These are phyloP conservation scores for Ptychoptera albimana DNA, from an alignment of 2,888 invertebrate species.

Conservation along the genomic window DNA sequence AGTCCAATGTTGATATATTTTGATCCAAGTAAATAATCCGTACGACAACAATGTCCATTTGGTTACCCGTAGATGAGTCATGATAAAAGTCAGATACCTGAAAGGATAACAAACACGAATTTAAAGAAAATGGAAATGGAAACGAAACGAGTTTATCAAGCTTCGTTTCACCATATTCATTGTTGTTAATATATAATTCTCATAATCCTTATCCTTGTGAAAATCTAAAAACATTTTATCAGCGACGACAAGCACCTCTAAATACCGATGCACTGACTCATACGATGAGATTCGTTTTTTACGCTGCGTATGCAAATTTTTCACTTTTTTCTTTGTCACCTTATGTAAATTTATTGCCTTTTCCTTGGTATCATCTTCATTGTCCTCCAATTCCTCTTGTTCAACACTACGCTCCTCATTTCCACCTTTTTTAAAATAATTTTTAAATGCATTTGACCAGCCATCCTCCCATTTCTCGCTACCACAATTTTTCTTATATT, in stretches of 20 bases:
- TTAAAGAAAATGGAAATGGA: conserved; percentile 1
- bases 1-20: conserved; percentile 35
- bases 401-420: neutral
- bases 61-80: conserved; percentile 35
- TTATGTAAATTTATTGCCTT: neutral
- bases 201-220: conserved; percentile 44
- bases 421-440: conserved; percentile 1
- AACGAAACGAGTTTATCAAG: neutral
- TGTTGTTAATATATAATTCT: conserved; percentile 47
- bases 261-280: conserved; percentile 28
- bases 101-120: conserved; percentile 11
- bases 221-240: conserved; percentile 47
- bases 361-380: too few relatives aligned
- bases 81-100: conserved; percentile 31
- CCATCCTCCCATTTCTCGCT: conserved; percentile 24
- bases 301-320: neutral
- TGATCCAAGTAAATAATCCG: conserved; percentile 38
- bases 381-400: too few relatives aligned
- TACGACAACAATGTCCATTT: conserved; percentile 40
- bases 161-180: conserved; percentile 44
- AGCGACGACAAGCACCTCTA: conserved; percentile 48
- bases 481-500: conserved; percentile 15
- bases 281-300: neutral
- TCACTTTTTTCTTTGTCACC: neutral
- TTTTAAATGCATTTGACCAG: conserved; percentile 22